Percentiles rank a stretch among this genome's conserved stretches.
Conservation (phyloP, 2,797 vertebrate species). For the Poeciliopsis presidionis region DNA sequence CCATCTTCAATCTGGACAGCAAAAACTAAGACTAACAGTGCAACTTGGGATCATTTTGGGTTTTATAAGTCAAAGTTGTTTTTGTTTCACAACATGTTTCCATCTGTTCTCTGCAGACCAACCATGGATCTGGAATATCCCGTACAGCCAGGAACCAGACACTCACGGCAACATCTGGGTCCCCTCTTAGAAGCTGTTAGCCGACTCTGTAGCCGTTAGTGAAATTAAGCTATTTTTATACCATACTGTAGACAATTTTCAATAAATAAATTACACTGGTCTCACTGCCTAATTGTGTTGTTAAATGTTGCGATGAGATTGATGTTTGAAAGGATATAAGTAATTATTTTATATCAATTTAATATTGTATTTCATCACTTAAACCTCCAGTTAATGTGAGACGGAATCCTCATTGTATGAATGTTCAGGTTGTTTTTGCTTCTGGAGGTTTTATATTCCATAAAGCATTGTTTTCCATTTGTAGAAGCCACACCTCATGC, state of each 20-base stretch:
- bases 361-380: not conserved
- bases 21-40: not conserved
- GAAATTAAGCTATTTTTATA: constrained; percentile 51
- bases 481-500: not conserved
- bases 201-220: constrained; percentile 24
- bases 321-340: not conserved
- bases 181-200: constrained; percentile 79
- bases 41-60: not conserved
- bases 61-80: not conserved
- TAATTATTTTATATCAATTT: not conserved
- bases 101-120: constrained; percentile 81
- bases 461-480: not conserved
- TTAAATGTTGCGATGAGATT: not conserved
- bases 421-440: not conserved
- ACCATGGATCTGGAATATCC: constrained; percentile 98
- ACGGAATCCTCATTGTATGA: not conserved
- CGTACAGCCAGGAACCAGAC: constrained; percentile 89
- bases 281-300: not conserved
- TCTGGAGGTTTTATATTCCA: not conserved
- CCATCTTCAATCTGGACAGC: not conserved
- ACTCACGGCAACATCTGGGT: constrained; percentile 96
- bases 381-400: not conserved
- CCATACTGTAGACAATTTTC: constrained; percentile 29
- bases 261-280: constrained; percentile 37
- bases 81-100: not conserved